phyloP scores from a whole-genome alignment of 37 sponge, comb jelly and placozoan genomes.

The Chondrilla cf. caribensis region DNA sequence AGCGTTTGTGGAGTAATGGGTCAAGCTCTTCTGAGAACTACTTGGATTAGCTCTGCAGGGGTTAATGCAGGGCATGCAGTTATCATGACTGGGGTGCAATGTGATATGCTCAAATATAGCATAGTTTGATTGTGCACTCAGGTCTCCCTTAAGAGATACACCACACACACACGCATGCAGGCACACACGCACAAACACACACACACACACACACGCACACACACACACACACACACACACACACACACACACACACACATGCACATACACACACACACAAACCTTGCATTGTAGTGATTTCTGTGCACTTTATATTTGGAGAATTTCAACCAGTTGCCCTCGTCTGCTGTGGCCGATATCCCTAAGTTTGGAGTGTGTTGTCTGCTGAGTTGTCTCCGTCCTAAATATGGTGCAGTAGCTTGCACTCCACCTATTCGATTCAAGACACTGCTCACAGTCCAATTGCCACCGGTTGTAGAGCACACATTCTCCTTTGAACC shows the following conservation, averaged over 20 bases:
- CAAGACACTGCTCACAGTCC: too few species aligned
- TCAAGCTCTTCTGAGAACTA: too few species aligned
- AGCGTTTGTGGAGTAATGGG: too few species aligned
- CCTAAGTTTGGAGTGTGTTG: neutral
- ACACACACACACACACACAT: conserved; percentile 3
- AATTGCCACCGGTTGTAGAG: too few species aligned
- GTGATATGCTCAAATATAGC: too few species aligned
- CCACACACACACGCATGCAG: conserved; percentile 58
- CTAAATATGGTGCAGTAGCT: neutral
- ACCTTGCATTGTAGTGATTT: neutral
- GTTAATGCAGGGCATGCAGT: too few species aligned
- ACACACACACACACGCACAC: conserved; percentile 19
- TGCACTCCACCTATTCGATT: neutral
- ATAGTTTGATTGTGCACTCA: too few species aligned
- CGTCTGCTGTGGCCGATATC: neutral
- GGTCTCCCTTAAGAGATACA: too few species aligned
- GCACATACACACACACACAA: neutral
- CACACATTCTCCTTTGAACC: too few species aligned
- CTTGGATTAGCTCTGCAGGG: too few species aligned
- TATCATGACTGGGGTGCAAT: too few species aligned
- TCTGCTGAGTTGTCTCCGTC: conserved; percentile 1
- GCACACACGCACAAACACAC: conserved; percentile 49
- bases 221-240: neutral
- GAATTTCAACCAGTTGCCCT: neutral
- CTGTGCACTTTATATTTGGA: neutral